Conservation (phyloP, 2,797 vertebrate species). For the Falco columbarius region DNA sequence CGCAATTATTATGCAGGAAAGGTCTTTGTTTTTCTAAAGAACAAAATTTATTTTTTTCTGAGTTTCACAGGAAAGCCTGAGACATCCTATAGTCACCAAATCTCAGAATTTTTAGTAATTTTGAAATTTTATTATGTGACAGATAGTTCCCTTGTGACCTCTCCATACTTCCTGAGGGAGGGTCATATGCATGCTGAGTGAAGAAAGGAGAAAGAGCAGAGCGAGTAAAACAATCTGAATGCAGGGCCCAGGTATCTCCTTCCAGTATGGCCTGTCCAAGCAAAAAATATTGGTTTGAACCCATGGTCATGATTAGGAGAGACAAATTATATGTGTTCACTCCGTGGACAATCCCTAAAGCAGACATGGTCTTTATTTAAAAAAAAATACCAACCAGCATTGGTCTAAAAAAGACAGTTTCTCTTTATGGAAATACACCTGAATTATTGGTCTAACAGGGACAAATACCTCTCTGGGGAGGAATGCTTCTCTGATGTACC, state of each 20-base stretch:
- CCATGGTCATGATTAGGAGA: background rate
- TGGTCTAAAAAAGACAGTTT: background rate
- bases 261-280: background rate
- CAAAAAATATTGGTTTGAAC: background rate
- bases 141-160: background rate
- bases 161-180: background rate
- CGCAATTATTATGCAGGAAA: background rate
- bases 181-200: background rate
- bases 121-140: background rate
- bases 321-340: background rate
- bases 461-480: background rate
- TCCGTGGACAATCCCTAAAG: background rate
- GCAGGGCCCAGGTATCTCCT: background rate
- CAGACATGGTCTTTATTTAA: background rate
- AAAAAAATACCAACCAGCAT: background rate
- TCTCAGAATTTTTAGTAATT: background rate
- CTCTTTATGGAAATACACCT: background rate
- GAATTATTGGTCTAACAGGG: background rate
- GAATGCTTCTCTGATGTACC: background rate
- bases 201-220: background rate
- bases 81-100: background rate
- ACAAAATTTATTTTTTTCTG: background rate
- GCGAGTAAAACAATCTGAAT: background rate
- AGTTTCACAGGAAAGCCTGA: background rate
- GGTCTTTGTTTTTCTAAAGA: background rate